phyloP scores from a whole-genome alignment of 2,888 invertebrate genomes.

The Drosophila flavopinicola region DNA sequence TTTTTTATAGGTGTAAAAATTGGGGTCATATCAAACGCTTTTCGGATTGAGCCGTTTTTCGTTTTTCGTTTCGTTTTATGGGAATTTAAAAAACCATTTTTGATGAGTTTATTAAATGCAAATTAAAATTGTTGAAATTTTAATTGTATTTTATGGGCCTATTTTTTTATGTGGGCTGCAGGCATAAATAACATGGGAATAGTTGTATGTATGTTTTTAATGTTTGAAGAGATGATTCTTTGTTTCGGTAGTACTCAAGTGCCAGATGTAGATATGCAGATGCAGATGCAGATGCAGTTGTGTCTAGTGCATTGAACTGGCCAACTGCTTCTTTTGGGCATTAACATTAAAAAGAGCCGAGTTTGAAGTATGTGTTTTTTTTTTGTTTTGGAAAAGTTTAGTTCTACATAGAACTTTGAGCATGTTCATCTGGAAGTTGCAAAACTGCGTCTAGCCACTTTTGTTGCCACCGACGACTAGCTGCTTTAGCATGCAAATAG shows the following conservation, averaged over 20 bases:
- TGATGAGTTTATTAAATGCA: slow-evolving; percentile 77
- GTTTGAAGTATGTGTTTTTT: neutral
- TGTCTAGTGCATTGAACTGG: slow-evolving; percentile 37
- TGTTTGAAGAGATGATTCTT: slow-evolving; percentile 22
- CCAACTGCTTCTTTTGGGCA: slow-evolving; percentile 7
- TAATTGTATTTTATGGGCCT: slow-evolving; percentile 69
- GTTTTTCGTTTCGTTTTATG: slow-evolving; percentile 41
- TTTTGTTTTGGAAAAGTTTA: neutral
- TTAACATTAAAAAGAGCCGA: neutral
- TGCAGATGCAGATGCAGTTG: slow-evolving; percentile 24
- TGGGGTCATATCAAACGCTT: slow-evolving; percentile 68
- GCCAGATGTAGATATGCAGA: slow-evolving; percentile 43
- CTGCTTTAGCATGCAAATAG: neutral
- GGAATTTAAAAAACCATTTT: slow-evolving; percentile 53
- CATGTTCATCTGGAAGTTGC: slow-evolving; percentile 9
- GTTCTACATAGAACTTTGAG: slow-evolving; percentile 28
- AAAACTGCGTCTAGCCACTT: slow-evolving; percentile 29
- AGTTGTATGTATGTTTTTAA: slow-evolving; percentile 5
- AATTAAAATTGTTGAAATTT: slow-evolving; percentile 74
- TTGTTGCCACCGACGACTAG: slow-evolving; percentile 17
- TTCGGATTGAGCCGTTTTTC: slow-evolving; percentile 61
- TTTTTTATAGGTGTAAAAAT: slow-evolving; percentile 77
- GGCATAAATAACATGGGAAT: slow-evolving; percentile 13
- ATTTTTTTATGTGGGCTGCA: slow-evolving; percentile 50
- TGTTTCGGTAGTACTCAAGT: slow-evolving; percentile 25